A percentile compares a stretch with the other conserved stretches of the same genome.
These are phyloP conservation scores for Drymonia ruficornis DNA, from an alignment of 2,888 invertebrate genomes.

Conservation along the genomic window DNA sequence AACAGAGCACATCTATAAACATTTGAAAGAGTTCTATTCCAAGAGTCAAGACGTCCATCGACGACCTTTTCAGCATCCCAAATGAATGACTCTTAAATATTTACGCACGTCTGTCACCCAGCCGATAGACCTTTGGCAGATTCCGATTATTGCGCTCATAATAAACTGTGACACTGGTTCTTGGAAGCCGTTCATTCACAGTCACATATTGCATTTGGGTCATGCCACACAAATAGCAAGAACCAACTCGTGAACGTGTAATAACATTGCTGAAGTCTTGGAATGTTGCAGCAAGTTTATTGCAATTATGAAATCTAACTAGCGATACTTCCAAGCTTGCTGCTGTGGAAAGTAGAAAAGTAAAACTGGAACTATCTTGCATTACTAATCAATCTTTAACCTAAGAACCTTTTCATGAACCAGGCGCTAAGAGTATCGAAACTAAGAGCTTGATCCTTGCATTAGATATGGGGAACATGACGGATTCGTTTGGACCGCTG, in stretches of 20 bases:
- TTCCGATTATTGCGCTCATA: conserved; percentile 18
- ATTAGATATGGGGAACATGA: too few species aligned
- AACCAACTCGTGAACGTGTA: conserved; percentile 15
- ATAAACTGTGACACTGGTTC: conserved; percentile 21
- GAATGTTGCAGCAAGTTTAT: conserved; percentile 16
- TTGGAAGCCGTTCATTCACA: conserved; percentile 45
- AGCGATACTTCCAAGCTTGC: too few species aligned
- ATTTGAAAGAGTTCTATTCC: too few species aligned
- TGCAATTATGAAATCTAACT: conserved; percentile 12
- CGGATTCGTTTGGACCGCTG: too few species aligned
- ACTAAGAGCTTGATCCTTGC: too few species aligned
- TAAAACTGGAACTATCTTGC: too few species aligned
- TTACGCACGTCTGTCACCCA: conserved; percentile 4
- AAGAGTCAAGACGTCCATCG: neutral
- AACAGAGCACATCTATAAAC: too few species aligned
- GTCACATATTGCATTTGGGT: conserved; percentile 37
- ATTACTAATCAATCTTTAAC: too few species aligned
- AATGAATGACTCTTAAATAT: neutral
- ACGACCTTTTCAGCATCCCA: neutral
- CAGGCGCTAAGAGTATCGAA: too few species aligned
- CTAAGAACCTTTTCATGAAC: too few species aligned
- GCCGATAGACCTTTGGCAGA: conserved; percentile 20
- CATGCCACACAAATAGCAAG: conserved; percentile 34
- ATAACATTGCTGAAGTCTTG: conserved; percentile 21
- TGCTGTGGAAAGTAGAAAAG: too few species aligned